Evolutionary conservation across 2,113 vertebrate genomes (phyloP).

Genomic region (Nematolebias whitei): DNA sequence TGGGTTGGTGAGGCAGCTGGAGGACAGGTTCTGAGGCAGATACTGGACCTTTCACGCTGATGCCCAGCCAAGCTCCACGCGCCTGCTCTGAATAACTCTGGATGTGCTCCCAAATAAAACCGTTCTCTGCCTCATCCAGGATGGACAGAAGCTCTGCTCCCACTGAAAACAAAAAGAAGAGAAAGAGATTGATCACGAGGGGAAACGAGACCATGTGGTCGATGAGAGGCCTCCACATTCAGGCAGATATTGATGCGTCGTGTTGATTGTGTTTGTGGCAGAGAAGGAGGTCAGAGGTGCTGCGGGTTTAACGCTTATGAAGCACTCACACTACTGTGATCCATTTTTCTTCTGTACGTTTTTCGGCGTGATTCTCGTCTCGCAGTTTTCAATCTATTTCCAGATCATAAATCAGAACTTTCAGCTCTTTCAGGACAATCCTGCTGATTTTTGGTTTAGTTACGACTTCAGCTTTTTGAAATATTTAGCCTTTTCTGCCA

Average conservation of each 20-base stretch:
- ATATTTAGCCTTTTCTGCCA: too few species aligned
- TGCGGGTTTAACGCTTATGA: slow-evolving; percentile 16
- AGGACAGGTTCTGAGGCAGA: slow-evolving; percentile 4
- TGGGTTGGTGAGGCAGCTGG: neutral
- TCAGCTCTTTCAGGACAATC: too few species aligned
- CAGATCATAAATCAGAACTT: too few species aligned
- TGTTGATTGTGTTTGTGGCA: slow-evolving; percentile 15
- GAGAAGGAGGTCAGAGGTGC: slow-evolving; percentile 21
- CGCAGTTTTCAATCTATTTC: too few species aligned
- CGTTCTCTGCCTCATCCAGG: slow-evolving; percentile 91
- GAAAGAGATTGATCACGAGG: slow-evolving; percentile 10
- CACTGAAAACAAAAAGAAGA: slow-evolving; percentile 67
- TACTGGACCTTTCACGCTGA: slow-evolving; percentile 90
- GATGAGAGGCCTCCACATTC: slow-evolving; percentile 37
- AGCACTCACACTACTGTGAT: too few species aligned
- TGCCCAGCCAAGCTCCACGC: slow-evolving; percentile 93
- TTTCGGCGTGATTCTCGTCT: too few species aligned
- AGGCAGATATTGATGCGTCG: slow-evolving; percentile 31
- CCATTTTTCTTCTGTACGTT: too few species aligned
- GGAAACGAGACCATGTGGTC: neutral
- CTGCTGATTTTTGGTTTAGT: too few species aligned
- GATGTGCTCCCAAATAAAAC: slow-evolving; percentile 95
- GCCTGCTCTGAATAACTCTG: slow-evolving; percentile 86
- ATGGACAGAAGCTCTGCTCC: slow-evolving; percentile 90
- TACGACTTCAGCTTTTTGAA: too few species aligned